These are phyloP conservation scores for Hecatera dysodea DNA, from an alignment of 2,888 invertebrate species.

Conservation along the genomic window DNA sequence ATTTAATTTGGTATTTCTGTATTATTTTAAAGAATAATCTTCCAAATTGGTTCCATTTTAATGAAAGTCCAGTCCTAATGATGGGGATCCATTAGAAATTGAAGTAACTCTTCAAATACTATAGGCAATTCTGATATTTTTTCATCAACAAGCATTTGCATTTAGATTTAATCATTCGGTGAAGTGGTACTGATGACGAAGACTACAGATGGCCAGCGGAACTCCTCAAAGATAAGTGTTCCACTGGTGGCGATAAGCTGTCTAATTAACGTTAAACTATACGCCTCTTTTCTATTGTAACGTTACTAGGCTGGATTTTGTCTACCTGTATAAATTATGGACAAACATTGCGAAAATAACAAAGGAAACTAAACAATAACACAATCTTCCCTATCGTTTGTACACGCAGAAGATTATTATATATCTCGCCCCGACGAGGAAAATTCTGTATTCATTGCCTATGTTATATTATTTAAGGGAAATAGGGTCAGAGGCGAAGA, in stretches of 20 bases:
- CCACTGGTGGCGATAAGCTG: too few relatives aligned
- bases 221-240: not conserved
- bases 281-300: not conserved
- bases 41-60: too few relatives aligned
- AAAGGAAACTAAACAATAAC: constrained; percentile 54
- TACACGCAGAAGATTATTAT: constrained; percentile 72
- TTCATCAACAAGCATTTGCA: too few relatives aligned
- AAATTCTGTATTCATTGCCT: constrained; percentile 73
- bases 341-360: constrained; percentile 32
- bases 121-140: too few relatives aligned
- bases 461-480: constrained; percentile 77
- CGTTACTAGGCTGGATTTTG: not conserved
- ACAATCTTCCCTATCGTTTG: constrained; percentile 55
- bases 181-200: too few relatives aligned
- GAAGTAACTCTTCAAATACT: too few relatives aligned
- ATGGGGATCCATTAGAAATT: too few relatives aligned
- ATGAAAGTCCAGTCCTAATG: too few relatives aligned
- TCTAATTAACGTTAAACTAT: not conserved
- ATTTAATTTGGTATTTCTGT: too few relatives aligned
- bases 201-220: not conserved
- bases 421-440: constrained; percentile 66
- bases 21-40: too few relatives aligned
- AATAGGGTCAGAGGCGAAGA: constrained; percentile 79
- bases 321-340: not conserved
- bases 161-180: too few relatives aligned